Evolutionary conservation across 2,888 invertebrate genomes (phyloP), one percentile per base, ranked within the genome.

Genomic region (Trissoscelio sp.): DNA sequence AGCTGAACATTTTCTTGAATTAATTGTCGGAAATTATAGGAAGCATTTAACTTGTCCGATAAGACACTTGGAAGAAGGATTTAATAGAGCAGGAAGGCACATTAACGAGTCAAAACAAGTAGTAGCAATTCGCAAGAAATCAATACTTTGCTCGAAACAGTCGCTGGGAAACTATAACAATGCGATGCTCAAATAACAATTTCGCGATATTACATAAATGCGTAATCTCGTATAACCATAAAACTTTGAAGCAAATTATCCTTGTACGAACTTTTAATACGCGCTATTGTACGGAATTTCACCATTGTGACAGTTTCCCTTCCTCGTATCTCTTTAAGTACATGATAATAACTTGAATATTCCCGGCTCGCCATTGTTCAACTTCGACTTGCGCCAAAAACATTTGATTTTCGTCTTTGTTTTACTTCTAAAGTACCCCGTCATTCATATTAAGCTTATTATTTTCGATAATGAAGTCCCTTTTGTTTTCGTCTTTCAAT

Each of bases 201-300:
- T 73, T 73, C 12, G 16, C 12, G 34, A 60, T 39, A 72, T 72
- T 72, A 44, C 22, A 12, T 58, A 28, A 79, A 79, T 55, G 55
- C 66, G 64, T 67, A 73, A 79, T 70, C 60, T 67, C 46, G 12
- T 55, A 46, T 62, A 53, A 57, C 69, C 69, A 62, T 74, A 79
- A 79, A 79, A 79, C 69, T 79, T 74, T 48, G 20, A 46, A 62
- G 72, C 79, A 79, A 79, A 79, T 79, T 69, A 79, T 79, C 69
- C 69, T 79, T 74, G 53, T 69, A 74, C 42, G 53, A 79, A 79
- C 73, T 79, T 79, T 79, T 79, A 79, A 79, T 79, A 67, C 55
- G 48, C 28, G 55, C 73, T 28, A 79, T 73, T 79, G 79, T 74
- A 73, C 37, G 55, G 46, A 79, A 79, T 74, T 79, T 79, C 62